Percentiles rank a stretch among this genome's conserved stretches.
These are phyloP conservation scores for Paramormyrops hopkinsi DNA, from an alignment of 2,797 vertebrate species.

Conservation along the genomic window DNA sequence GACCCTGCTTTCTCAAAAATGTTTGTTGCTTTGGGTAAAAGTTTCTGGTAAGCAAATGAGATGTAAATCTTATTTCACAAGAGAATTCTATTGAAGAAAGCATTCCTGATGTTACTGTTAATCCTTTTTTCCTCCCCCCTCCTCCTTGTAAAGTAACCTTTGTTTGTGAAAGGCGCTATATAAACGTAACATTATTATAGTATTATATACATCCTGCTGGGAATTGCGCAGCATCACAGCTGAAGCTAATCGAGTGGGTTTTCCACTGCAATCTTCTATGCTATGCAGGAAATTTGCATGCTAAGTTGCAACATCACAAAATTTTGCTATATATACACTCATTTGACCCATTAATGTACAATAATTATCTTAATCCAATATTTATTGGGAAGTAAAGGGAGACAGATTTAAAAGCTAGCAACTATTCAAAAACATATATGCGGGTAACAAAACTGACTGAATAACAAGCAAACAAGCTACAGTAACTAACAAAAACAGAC, in stretches of 20 bases:
- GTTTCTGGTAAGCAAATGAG: not conserved
- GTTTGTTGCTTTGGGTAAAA: not conserved
- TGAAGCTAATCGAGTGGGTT: not conserved
- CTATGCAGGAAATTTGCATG: not conserved
- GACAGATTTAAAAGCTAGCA: not conserved
- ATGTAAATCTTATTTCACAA: not conserved
- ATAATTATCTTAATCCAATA: not conserved
- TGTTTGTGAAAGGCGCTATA: not conserved
- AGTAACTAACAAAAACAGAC: not conserved
- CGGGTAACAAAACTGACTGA: not conserved
- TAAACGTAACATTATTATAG: not conserved
- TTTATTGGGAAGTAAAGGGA: not conserved
- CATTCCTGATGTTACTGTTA: not conserved
- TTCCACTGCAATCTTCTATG: not conserved
- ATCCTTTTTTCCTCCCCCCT: not conserved
- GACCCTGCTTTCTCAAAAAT: not conserved
- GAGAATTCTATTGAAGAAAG: not conserved
- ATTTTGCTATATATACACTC: not conserved
- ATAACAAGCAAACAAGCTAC: not conserved
- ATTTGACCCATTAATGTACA: not conserved
- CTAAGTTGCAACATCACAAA: not conserved
- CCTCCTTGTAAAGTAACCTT: not conserved
- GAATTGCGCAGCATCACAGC: not conserved
- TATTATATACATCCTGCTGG: not conserved
- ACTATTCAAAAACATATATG: not conserved